Conservation (phyloP, 2,113 vertebrate species). For the Dolichotis patagonum region DNA sequence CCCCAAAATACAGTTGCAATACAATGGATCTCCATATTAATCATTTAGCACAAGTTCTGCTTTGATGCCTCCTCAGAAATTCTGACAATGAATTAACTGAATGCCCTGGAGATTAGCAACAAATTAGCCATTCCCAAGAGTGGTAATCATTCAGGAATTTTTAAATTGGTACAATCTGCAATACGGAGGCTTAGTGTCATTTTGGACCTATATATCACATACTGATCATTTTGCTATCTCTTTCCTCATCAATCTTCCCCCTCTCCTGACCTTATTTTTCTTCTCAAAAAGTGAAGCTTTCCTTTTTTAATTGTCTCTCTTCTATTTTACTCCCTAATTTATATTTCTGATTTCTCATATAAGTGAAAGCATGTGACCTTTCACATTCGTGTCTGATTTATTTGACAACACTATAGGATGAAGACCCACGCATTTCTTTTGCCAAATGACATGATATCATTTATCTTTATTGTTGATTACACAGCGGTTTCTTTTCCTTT, state of each 20-base stretch:
- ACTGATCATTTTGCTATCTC: background rate
- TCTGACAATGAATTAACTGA: background rate
- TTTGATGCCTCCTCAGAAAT: background rate
- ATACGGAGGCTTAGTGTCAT: background rate
- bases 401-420: background rate
- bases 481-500: background rate
- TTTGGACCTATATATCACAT: background rate
- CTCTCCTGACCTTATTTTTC: background rate
- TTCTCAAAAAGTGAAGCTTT: background rate
- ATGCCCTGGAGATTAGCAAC: background rate
- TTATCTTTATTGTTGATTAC: background rate
- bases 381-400: background rate
- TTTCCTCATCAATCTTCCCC: background rate
- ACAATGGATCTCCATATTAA: background rate
- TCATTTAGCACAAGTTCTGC: background rate
- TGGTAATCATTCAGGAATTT: background rate
- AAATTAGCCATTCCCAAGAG: background rate
- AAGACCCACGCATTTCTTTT: background rate
- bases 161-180: background rate
- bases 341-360: background rate
- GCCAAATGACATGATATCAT: background rate
- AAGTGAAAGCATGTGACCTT: background rate
- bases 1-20: background rate
- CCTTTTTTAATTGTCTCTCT: background rate
- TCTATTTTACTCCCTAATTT: background rate